These are phyloP conservation scores for Chesias legatella DNA, from an alignment of 2,888 invertebrate genomes.

Conservation along the genomic window DNA sequence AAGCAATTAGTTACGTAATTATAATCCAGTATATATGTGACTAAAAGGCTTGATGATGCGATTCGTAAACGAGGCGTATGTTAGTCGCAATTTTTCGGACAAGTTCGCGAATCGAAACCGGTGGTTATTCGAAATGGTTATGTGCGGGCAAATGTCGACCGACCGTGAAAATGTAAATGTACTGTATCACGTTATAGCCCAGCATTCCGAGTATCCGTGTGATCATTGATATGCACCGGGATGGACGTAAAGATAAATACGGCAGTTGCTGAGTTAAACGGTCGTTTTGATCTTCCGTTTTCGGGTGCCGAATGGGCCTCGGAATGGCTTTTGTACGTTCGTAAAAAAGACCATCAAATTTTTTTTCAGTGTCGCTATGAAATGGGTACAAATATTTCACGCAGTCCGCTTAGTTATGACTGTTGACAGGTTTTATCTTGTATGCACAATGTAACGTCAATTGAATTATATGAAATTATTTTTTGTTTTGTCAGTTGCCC, in stretches of 20 bases:
- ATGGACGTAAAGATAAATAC: slow-evolving; percentile 22
- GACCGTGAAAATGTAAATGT: slow-evolving; percentile 29
- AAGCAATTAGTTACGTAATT: background rate
- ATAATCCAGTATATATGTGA: background rate
- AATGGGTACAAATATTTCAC: too few species aligned
- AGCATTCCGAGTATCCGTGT: slow-evolving; percentile 12
- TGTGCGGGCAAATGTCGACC: slow-evolving; percentile 21
- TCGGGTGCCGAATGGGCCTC: slow-evolving; percentile 8
- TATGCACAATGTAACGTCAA: too few species aligned
- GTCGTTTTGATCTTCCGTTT: slow-evolving; percentile 19
- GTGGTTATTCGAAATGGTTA: slow-evolving; percentile 26
- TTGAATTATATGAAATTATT: too few species aligned
- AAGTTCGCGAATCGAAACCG: slow-evolving; percentile 22
- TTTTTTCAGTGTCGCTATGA: too few species aligned
- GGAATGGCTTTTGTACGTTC: slow-evolving; percentile 3
- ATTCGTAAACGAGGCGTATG: slow-evolving; percentile 20
- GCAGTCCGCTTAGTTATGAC: too few species aligned
- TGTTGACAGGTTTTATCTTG: too few species aligned
- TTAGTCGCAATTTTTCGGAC: slow-evolving; percentile 21
- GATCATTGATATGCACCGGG: slow-evolving; percentile 24
- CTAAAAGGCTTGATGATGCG: slow-evolving; percentile 24
- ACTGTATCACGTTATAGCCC: slow-evolving; percentile 20
- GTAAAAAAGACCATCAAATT: too few species aligned
- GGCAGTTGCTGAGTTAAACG: slow-evolving; percentile 20
- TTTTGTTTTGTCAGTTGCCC: too few species aligned